Evolutionary conservation across 2,888 invertebrate species (phyloP).

Genomic region (Trichogramma evanescens): DNA sequence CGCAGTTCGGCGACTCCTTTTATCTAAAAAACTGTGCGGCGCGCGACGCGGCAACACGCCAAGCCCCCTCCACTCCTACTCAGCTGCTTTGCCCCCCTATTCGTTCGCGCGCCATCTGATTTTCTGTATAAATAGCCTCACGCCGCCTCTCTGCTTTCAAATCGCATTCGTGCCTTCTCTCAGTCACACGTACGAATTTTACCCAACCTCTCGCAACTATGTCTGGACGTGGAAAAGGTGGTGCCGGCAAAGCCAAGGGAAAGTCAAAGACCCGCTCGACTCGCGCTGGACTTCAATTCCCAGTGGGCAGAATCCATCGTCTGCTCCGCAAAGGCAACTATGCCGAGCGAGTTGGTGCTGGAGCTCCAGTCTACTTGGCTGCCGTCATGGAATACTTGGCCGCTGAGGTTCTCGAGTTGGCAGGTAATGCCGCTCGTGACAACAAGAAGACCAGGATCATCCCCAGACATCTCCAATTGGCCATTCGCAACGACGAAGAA

Average conservation of each 20-base stretch:
- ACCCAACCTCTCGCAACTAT: conserved; percentile 13
- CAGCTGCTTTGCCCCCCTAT: too few species aligned
- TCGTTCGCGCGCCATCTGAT: too few species aligned
- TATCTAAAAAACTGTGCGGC: too few species aligned
- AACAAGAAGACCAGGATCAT: conserved; percentile 63
- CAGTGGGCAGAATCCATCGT: conserved; percentile 57
- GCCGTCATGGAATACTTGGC: conserved; percentile 62
- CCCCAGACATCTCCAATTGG: conserved; percentile 70
- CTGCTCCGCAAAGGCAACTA: conserved; percentile 58
- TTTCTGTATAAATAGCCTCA: too few species aligned
- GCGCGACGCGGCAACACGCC: too few species aligned
- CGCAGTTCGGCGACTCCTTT: too few species aligned
- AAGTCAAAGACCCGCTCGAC: conserved; percentile 47
- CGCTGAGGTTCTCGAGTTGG: conserved; percentile 63
- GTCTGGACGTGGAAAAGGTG: conserved; percentile 34
- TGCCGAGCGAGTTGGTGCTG: conserved; percentile 54
- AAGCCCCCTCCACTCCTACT: too few species aligned
- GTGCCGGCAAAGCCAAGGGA: conserved; percentile 29
- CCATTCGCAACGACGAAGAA: conserved; percentile 77
- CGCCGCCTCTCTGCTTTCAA: neutral
- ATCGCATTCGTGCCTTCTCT: neutral
- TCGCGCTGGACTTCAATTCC: conserved; percentile 55
- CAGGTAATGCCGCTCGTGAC: conserved; percentile 61
- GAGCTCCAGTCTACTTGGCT: conserved; percentile 53
- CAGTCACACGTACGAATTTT: neutral